phyloP scores from a whole-genome alignment of 2,888 invertebrate genomes.

The Vannuccia rotundouncinata region DNA sequence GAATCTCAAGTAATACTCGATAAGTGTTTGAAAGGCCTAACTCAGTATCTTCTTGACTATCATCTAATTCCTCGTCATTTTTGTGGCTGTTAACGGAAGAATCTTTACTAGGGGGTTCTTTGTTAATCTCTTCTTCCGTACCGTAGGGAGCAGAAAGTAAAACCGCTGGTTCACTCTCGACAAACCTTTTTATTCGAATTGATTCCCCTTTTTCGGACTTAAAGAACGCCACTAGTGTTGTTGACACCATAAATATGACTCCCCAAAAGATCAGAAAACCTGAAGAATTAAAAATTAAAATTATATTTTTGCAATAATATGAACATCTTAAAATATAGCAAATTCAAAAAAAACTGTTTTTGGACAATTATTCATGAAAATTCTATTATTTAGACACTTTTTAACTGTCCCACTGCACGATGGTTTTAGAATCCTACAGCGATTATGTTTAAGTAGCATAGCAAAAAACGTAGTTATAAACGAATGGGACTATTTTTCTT shows the following conservation, averaged over 20 bases:
- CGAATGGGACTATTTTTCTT: no score
- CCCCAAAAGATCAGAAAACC: conserved; percentile 94
- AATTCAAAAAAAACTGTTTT: no score
- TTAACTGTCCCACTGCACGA: no score
- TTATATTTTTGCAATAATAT: no score
- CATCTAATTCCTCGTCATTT: conserved; percentile 61
- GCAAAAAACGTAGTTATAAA: no score
- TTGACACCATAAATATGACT: conserved; percentile 77
- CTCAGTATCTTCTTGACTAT: conserved; percentile 51
- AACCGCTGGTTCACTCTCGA: conserved; percentile 46
- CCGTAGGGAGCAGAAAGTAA: conserved; percentile 57
- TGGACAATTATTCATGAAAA: no score
- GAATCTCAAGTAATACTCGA: conserved; percentile 71
- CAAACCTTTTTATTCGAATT: background rate
- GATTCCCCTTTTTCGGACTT: conserved; percentile 66
- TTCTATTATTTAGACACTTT: no score
- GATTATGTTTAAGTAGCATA: no score
- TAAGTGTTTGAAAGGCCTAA: conserved; percentile 62
- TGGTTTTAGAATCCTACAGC: no score
- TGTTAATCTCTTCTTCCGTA: conserved; percentile 58
- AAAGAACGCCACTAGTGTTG: conserved; percentile 78
- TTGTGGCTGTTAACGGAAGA: no score
- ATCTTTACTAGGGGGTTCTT: conserved; percentile 78
- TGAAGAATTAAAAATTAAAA: conserved; percentile 54
- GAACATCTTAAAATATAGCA: no score